Evolutionary conservation across 1,140 invertebrate genomes (phyloP), one percentile per base, ranked within the genome.

Genomic region (Latrodectus geometricus): DNA sequence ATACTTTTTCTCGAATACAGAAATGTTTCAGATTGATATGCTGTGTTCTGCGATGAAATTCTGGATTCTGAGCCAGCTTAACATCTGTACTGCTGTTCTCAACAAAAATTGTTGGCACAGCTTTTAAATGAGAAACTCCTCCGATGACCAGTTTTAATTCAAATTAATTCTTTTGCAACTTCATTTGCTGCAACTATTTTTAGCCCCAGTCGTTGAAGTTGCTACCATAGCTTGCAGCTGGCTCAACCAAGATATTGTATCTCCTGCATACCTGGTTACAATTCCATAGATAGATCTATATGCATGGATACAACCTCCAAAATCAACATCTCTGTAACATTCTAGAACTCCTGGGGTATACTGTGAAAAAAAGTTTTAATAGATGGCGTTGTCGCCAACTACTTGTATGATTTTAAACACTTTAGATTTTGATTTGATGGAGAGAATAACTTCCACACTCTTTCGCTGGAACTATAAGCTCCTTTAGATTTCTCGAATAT

Each of bases 361-460:
- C n/a, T n/a, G n/a, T n/a, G n/a, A n/a, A n/a, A n/a, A n/a, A n/a
- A n/a, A 78, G 56, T 35, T 66, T 66, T 11, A 20, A n/a, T 78
- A 9, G 20, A 12, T 78, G 21, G 91, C 91, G n/a, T 93, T 77
- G 85, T 92, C 92, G 52, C 89, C 88, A 52, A 92, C 86, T 0
- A 93, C 88, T 77, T 91, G 65, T 86, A 92, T 92, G 0, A 89
- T 90, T 86, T 90, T 89, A 8, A 86, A 86, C 90, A 91, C 92
- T 89, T 93, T 49, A 8, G 77, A n/a, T 61, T 70, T 8, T 17
- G 70, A 61, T 54, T 68, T 66, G n/a, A n/a, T n/a, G n/a, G n/a
- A n/a, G n/a, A n/a, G n/a, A n/a, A n/a, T n/a, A n/a, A n/a, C n/a
- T n/a, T n/a, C n/a, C n/a, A n/a, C n/a, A n/a, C n/a, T n/a, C n/a